These are phyloP conservation scores for Platyscapa corneri DNA, from an alignment of 1,140 invertebrate genomes.

Conservation along the genomic window DNA sequence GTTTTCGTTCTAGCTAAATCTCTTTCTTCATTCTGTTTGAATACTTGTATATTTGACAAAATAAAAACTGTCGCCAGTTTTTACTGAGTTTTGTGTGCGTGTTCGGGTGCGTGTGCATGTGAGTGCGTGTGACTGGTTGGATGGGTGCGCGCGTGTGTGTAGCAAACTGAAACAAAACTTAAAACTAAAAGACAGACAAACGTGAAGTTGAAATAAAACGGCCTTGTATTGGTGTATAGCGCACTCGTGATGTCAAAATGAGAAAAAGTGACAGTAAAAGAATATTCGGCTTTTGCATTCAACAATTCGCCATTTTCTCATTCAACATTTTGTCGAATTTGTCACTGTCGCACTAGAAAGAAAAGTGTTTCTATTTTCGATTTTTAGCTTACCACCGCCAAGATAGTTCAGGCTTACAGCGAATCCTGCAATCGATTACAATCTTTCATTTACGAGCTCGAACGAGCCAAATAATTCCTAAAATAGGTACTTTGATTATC, in stretches of 20 bases:
- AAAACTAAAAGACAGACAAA: constrained; percentile 34
- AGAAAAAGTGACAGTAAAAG: constrained; percentile 18
- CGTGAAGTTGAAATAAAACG: constrained; percentile 16
- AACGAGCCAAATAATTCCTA: constrained; percentile 32
- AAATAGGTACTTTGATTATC: constrained; percentile 31
- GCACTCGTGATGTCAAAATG: constrained; percentile 34
- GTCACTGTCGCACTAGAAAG: constrained; percentile 8
- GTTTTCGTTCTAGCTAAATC: neutral
- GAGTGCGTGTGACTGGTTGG: too few species aligned
- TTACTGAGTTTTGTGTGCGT: neutral
- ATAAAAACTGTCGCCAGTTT: constrained; percentile 25
- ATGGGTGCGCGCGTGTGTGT: too few species aligned
- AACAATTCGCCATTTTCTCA: neutral
- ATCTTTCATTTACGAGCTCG: constrained; percentile 49
- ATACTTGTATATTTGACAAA: constrained; percentile 1
- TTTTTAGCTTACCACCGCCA: constrained; percentile 50
- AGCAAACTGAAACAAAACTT: constrained; percentile 31
- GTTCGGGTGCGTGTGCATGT: too few species aligned
- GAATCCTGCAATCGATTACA: constrained; percentile 53
- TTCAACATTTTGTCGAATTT: neutral
- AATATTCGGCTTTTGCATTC: constrained; percentile 20
- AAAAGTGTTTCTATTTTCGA: constrained; percentile 46
- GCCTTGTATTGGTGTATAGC: constrained; percentile 25
- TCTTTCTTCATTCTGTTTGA: neutral
- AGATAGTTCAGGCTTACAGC: constrained; percentile 43